A percentile compares a stretch with the other conserved stretches of the same genome.
Evolutionary conservation across 2,113 vertebrate species (phyloP).

Genomic region (Myotis davidii): DNA sequence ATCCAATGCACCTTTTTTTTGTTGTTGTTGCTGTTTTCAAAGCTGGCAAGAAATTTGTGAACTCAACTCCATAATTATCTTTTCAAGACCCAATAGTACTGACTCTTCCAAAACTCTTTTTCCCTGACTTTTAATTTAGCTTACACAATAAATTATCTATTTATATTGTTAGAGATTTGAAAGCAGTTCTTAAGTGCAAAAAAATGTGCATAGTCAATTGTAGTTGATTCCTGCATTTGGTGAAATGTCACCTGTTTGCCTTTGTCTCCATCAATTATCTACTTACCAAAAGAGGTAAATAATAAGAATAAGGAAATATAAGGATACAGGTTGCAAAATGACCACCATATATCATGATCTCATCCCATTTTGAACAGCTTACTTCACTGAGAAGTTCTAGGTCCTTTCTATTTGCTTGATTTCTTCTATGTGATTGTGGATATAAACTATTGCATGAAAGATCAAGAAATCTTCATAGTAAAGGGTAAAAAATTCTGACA

Average conservation of each 20-base stretch:
- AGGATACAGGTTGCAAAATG: not conserved
- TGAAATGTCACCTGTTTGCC: not conserved
- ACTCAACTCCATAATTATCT: constrained; percentile 11
- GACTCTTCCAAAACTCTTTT: constrained; percentile 17
- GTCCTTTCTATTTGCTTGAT: not conserved
- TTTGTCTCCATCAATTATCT: not conserved
- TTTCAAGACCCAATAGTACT: constrained; percentile 4
- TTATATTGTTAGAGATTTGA: constrained; percentile 46
- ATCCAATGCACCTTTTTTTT: constrained; percentile 39
- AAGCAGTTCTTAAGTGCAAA: not conserved
- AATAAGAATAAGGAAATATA: not conserved
- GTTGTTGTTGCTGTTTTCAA: not conserved
- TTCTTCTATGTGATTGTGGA: not conserved
- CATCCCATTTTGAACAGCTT: not conserved
- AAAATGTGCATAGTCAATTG: not conserved
- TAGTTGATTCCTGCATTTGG: not conserved
- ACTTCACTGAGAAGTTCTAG: not conserved
- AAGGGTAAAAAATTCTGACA: not conserved
- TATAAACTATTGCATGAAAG: constrained; percentile 1
- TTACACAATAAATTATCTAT: not conserved
- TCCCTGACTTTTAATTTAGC: constrained; percentile 43
- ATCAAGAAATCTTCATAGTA: not conserved
- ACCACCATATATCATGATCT: not conserved
- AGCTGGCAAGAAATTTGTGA: constrained; percentile 8
- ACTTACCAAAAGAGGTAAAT: not conserved